Base-by-base conservation (phyloP, 2,113 vertebrate genomes). In the Menura novaehollandiae region DNA sequence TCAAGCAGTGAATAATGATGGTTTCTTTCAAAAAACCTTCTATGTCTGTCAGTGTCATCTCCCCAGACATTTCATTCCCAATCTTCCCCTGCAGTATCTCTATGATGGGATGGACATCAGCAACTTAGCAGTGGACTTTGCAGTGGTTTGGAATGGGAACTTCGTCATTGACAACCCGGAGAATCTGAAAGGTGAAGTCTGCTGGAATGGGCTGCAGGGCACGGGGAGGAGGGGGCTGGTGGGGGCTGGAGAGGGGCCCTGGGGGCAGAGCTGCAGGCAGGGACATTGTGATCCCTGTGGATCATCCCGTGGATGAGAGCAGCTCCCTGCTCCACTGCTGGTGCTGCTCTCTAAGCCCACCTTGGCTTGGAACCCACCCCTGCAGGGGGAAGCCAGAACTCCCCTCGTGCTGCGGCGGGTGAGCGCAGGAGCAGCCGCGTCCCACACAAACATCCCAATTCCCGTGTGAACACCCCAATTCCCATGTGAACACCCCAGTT, bases 101-200 rank as follows among this genome's bases (percentile, higher is more conserved):
- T 99, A 99, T 5, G 99, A 99, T 4, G 99, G 99, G 46, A 99
- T 99, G 99, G 99, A 99, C 94, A 98, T 99, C 94, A 99, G 99
- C 93, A 99, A 99, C 97, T 96, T 99, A 91, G 98, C 99, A 0
- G 99, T 99, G 98, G 99, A 99, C 97, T 99, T 99, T 56, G 99
- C 99, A 0, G 99, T 99, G 94, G 99, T 99, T 53, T 99, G 99
- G 99, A 99, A 99, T 1, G 99, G 99, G 84, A 99, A 99, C 97
- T 99, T 99, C 62, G 98, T 99, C 84, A 99, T 99, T 20, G 99
- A 99, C 97, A 99, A 99, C 97, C 99, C 99, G 0, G 99, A 99
- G 97, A 98, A 99, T 46, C 98, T 99, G 94, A 98, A 99, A 99
- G 99, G 99, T 99, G 98, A 97, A 1, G 2, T 24, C 67, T 56